phyloP scores from a whole-genome alignment of 2,113 vertebrate species.

The Lepisosteus oculatus region DNA sequence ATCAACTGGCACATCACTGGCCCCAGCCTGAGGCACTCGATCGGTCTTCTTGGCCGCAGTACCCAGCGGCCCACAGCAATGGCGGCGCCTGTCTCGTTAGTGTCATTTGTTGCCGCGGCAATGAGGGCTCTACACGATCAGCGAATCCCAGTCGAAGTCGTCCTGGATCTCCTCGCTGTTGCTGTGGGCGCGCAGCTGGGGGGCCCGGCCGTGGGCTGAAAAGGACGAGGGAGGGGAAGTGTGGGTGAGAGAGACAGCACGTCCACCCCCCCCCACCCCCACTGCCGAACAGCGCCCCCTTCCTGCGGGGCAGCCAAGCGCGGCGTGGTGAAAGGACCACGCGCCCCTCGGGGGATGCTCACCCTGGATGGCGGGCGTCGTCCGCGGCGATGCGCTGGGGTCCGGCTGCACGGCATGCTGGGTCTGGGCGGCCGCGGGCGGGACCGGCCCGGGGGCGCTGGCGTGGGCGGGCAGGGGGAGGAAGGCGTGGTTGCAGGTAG shows the following conservation, averaged over 20 bases:
- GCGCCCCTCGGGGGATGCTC: slow-evolving; percentile 13
- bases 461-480: slow-evolving; percentile 30
- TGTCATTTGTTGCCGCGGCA: background rate
- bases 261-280: background rate
- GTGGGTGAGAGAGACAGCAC: background rate
- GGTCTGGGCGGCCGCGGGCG: slow-evolving; percentile 40
- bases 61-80: background rate
- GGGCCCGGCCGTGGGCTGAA: slow-evolving; percentile 47
- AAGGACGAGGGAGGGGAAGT: background rate
- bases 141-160: slow-evolving; percentile 74
- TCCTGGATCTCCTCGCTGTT: slow-evolving; percentile 75
- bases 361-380: slow-evolving; percentile 38
- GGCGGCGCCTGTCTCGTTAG: background rate
- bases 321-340: too few species aligned
- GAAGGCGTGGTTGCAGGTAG: slow-evolving; percentile 27
- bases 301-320: too few species aligned
- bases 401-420: slow-evolving; percentile 32
- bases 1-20: background rate
- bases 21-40: background rate
- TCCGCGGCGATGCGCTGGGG: slow-evolving; percentile 20
- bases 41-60: too few species aligned
- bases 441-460: slow-evolving; percentile 42
- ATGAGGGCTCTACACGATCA: slow-evolving; percentile 39
- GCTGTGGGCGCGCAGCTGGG: slow-evolving; percentile 61
- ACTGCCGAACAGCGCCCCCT: too few species aligned